Conservation (phyloP, 2,888 invertebrate species). For the Drosophila formosana region DNA sequence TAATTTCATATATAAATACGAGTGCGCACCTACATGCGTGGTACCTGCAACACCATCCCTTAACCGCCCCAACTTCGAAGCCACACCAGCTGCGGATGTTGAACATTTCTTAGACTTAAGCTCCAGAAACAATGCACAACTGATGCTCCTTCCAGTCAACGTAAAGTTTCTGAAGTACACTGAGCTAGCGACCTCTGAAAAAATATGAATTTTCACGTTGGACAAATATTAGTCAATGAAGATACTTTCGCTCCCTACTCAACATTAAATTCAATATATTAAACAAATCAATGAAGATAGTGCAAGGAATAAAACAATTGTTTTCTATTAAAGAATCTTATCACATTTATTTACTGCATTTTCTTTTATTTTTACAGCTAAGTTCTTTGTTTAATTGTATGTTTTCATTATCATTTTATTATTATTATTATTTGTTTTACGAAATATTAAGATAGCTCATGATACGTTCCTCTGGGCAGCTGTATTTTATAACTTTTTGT, state of each 20-base stretch:
- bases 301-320: constrained; percentile 17
- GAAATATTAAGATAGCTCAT: constrained; percentile 72
- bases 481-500: constrained; percentile 38
- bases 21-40: constrained; percentile 26
- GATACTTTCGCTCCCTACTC: not conserved
- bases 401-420: constrained; percentile 46
- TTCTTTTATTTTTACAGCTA: constrained; percentile 73
- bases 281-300: not conserved
- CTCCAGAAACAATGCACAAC: constrained; percentile 66
- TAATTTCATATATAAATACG: constrained; percentile 31
- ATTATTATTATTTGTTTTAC: constrained; percentile 43
- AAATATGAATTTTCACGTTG: not conserved
- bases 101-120: constrained; percentile 71
- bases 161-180: constrained; percentile 22
- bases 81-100: constrained; percentile 65
- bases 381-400: constrained; percentile 66
- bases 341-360: constrained; percentile 85
- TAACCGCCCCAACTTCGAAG: not conserved
- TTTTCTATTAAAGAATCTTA: constrained; percentile 83
- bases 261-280: too few species aligned
- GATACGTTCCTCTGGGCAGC: constrained; percentile 57
- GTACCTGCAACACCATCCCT: constrained; percentile 16
- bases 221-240: not conserved
- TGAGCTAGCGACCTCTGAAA: not conserved
- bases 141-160: constrained; percentile 48